Evolutionary conservation across 2,797 vertebrate genomes (phyloP), one percentile per base, ranked within the genome.

Genomic region (Syngnathus rostellatus): DNA sequence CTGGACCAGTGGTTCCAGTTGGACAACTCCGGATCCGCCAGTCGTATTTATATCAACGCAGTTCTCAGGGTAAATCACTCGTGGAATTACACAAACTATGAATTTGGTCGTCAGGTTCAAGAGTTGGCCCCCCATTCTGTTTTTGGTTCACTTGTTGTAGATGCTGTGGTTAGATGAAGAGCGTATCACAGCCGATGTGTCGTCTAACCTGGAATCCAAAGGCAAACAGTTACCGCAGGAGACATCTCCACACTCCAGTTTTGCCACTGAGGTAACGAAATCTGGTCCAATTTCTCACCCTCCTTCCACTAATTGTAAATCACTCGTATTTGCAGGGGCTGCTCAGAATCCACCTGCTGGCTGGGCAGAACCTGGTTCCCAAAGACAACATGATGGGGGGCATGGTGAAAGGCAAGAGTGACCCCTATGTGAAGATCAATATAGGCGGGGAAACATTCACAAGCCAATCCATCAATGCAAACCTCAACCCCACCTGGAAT

Each of bases 1-100:
- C 78, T 95, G 81, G 92, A 93, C 71, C 93, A 96, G 81, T 95
- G 93, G 92, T 96, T 97, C 85, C 92, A 92, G 83, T 86, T 98
- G 70, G 89, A 93, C 64, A 82, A 84, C 67, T 92, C 95, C 8
- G 94, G 92, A 65, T 72, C 87, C 0, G 86, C 88, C 77, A 95
- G 94, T 79, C 93, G 94, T 69, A 90, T 98, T 72, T 91, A 94
- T 73, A 85, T 96, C 86, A 94, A 93, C 48, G 61, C 93, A 19
- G 84, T 96, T 39, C 93, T 98, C 85, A 86, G 93, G 93, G 94
- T 97, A 87, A 75, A 19, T 6, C 10, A 39, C 16, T 50, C 16
- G 25, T 19, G 14, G 16, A 46, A 63, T 45, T 48, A 46, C 23
- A 37, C 46, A 21, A 39, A 51, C n/a, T 17, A 1, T 37, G 8